These are phyloP conservation scores for Mola mola DNA, from an alignment of 2,113 vertebrate genomes.

Conservation along the genomic window DNA sequence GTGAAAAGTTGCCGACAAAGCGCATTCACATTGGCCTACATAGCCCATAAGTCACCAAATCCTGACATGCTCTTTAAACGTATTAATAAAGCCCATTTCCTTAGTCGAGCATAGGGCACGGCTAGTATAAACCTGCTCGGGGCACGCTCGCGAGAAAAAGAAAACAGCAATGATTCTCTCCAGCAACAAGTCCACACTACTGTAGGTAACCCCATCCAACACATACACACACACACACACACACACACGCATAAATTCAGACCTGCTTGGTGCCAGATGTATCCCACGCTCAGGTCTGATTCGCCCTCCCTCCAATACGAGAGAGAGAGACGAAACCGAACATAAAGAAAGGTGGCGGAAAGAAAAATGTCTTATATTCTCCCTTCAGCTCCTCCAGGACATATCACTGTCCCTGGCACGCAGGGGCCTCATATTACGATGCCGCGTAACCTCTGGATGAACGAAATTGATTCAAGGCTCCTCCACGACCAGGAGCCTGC, in stretches of 20 bases:
- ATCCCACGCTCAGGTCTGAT: constrained; percentile 39
- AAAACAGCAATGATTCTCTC: constrained; percentile 70
- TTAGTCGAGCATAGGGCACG: constrained; percentile 56
- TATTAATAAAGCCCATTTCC: constrained; percentile 78
- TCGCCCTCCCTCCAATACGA: constrained; percentile 17
- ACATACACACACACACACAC: constrained; percentile 28
- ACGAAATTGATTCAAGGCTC: constrained; percentile 11
- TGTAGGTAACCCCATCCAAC: constrained; percentile 22
- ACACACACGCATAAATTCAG: background rate
- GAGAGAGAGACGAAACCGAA: constrained; percentile 38
- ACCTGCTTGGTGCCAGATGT: constrained; percentile 44
- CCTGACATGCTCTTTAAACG: constrained; percentile 56
- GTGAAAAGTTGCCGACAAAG: constrained; percentile 72
- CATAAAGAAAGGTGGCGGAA: constrained; percentile 43
- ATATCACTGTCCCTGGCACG: constrained; percentile 13
- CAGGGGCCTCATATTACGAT: constrained; percentile 12
- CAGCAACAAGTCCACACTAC: constrained; percentile 37
- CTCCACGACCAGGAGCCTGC: background rate
- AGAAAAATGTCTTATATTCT: constrained; percentile 41
- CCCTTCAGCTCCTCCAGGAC: constrained; percentile 7
- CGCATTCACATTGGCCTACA: constrained; percentile 72
- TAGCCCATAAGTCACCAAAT: constrained; percentile 70
- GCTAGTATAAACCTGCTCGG: constrained; percentile 70
- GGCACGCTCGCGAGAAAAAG: constrained; percentile 64
- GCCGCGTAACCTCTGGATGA: constrained; percentile 6